phyloP scores from a whole-genome alignment of 2,797 vertebrate genomes.

The Atherinosoma microstoma region DNA sequence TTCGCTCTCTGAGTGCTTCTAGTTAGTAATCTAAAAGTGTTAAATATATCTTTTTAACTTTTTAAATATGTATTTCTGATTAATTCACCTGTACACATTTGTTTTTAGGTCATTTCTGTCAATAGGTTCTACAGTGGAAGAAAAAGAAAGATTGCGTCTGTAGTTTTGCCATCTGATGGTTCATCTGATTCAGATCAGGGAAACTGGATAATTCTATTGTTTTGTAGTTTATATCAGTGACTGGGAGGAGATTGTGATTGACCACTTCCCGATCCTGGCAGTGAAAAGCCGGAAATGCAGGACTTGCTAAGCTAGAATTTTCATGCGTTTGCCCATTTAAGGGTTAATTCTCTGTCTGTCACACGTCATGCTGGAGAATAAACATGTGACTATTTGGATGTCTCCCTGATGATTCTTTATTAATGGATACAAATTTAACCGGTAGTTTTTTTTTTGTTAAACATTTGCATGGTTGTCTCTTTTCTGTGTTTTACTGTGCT shows the following conservation, averaged over 20 bases:
- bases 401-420: background rate
- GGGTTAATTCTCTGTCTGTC: background rate
- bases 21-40: no score
- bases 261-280: background rate
- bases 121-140: background rate
- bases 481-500: background rate
- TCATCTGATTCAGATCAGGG: background rate
- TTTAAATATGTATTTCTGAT: no score
- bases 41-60: no score
- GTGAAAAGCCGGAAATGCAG: background rate
- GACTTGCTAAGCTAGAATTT: background rate
- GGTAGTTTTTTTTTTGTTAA: background rate
- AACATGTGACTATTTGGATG: background rate
- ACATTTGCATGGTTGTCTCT: background rate
- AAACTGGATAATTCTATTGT: background rate
- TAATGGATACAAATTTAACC: background rate
- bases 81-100: no score
- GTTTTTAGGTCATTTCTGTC: no score
- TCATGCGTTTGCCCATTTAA: no score
- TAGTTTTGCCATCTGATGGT: background rate
- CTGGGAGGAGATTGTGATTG: no score
- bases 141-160: background rate
- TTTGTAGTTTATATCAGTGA: background rate
- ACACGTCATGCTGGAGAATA: background rate
- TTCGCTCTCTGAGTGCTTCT: no score